These are phyloP conservation scores for Anas acuta DNA, from an alignment of 2,797 vertebrate species.

Conservation along the genomic window DNA sequence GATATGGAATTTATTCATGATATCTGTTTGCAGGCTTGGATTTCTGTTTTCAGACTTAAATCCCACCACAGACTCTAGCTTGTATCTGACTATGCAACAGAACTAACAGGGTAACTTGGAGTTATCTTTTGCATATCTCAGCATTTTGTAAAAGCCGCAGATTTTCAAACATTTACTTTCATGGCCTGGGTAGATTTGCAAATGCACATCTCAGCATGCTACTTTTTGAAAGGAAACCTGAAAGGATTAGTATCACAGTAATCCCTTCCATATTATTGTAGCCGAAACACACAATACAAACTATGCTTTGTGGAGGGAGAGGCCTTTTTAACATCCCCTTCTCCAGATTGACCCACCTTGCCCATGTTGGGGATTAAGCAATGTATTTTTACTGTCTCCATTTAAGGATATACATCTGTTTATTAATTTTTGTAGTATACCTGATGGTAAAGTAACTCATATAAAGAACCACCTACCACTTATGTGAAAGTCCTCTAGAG, in stretches of 20 bases:
- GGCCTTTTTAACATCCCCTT: fast-evolving
- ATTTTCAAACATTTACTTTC: neutral
- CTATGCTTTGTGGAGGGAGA: neutral
- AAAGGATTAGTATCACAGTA: neutral
- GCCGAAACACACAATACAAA: neutral
- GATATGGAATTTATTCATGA: slow-evolving; percentile 10
- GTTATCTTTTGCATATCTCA: neutral
- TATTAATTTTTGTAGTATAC: neutral
- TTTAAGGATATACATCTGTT: neutral
- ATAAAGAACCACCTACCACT: neutral
- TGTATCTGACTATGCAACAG: neutral
- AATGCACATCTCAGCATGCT: neutral
- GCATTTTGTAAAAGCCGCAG: neutral
- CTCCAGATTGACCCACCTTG: fast-evolving
- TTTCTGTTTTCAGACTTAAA: slow-evolving; percentile 25
- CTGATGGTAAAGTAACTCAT: neutral
- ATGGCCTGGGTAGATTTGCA: neutral
- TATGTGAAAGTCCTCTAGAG: neutral
- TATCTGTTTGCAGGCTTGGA: neutral
- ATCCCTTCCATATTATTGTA: neutral
- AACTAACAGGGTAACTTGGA: neutral
- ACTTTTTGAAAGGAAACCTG: neutral
- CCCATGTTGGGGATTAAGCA: neutral
- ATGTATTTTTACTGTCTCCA: neutral
- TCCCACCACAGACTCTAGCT: neutral